Conservation (phyloP, 2,113 vertebrate species). For the Ageneiosus marmoratus region DNA sequence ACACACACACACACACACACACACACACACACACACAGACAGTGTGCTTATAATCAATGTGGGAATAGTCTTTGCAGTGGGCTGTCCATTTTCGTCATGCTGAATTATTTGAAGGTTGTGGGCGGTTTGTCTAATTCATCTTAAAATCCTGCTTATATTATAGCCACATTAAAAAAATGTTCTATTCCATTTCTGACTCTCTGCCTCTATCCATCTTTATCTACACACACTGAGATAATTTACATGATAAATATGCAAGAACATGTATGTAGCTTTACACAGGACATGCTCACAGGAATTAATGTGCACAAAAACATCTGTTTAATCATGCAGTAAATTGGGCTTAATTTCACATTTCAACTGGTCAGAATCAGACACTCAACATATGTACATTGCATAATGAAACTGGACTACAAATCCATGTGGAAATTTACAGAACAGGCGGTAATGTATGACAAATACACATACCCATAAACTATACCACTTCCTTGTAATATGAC, state of each 20-base stretch:
- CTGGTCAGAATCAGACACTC: not conserved
- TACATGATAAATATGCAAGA: conserved; percentile 6
- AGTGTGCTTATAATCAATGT: not conserved
- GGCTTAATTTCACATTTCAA: not conserved
- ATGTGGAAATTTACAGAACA: not conserved
- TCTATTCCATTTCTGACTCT: not conserved
- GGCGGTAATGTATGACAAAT: not conserved
- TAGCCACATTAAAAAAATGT: not conserved
- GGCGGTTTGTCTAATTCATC: not conserved
- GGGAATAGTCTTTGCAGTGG: not conserved
- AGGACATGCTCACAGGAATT: not conserved
- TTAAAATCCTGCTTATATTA: not conserved
- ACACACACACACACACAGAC: conserved; percentile 30
- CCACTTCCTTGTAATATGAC: not conserved
- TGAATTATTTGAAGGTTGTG: not conserved
- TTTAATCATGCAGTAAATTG: not conserved
- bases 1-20: not conserved
- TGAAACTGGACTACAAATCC: not conserved
- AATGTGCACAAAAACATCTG: not conserved
- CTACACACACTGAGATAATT: not conserved
- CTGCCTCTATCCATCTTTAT: not conserved
- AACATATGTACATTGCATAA: not conserved
- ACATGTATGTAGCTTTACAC: not conserved
- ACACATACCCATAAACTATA: too few relatives aligned
- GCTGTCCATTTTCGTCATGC: not conserved